phyloP scores from a whole-genome alignment of 2,113 vertebrate species.

The Urocolius indicus region DNA sequence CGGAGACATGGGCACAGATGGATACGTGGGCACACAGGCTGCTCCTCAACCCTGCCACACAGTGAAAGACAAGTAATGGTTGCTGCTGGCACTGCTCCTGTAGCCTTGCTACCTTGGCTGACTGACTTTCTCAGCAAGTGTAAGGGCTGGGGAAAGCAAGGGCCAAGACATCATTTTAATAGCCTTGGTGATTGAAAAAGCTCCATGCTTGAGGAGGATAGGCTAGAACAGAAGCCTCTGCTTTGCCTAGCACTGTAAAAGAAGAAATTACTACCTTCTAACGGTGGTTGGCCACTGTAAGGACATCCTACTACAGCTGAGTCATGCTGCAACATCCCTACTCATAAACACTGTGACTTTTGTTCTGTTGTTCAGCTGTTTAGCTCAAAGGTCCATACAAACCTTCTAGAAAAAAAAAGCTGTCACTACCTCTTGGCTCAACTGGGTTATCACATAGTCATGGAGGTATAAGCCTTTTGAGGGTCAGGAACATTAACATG shows the following conservation, averaged over 20 bases:
- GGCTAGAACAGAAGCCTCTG: neutral
- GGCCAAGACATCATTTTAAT: neutral
- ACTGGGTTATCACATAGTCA: neutral
- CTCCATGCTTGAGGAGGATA: neutral
- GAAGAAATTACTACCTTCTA: neutral
- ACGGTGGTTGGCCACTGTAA: neutral
- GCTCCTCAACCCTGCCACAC: neutral
- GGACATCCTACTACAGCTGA: neutral
- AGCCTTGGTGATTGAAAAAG: neutral
- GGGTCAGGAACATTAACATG: neutral
- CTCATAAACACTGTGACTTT: neutral
- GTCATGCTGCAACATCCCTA: fast-evolving
- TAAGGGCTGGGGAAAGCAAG: neutral
- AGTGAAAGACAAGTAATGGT: neutral
- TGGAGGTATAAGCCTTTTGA: neutral
- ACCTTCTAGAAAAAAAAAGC: neutral
- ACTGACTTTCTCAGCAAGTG: neutral
- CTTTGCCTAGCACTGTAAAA: neutral
- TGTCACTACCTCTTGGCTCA: neutral
- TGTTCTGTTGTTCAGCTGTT: neutral
- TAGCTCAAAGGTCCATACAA: neutral
- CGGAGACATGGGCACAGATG: neutral
- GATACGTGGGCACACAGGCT: neutral
- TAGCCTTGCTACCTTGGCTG: neutral
- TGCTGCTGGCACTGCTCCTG: neutral